Evolutionary conservation across 2,113 vertebrate genomes (phyloP).

Genomic region (Brienomyrus brachyistius): DNA sequence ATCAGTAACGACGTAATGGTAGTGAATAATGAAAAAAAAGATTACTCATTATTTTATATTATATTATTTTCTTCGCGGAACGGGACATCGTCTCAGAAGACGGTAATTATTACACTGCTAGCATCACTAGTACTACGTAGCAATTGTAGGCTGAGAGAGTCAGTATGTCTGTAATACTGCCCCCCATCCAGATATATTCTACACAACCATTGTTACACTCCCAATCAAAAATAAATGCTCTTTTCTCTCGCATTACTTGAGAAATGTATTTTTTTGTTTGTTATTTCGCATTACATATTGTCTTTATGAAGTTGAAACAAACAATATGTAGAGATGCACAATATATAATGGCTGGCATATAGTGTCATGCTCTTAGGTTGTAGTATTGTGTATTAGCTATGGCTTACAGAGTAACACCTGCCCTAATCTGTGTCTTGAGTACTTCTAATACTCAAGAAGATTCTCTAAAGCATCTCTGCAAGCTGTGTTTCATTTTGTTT

Average conservation of each 20-base stretch:
- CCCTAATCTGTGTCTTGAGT: background rate
- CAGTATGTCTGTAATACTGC: background rate
- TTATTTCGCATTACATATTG: background rate
- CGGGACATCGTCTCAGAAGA: background rate
- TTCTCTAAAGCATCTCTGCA: too few relatives aligned
- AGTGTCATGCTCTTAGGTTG: background rate
- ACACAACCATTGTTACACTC: background rate
- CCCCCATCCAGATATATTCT: background rate
- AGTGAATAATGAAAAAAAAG: background rate
- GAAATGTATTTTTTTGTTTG: background rate
- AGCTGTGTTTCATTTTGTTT: too few relatives aligned
- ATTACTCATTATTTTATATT: background rate
- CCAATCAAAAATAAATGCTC: background rate
- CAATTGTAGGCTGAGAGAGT: background rate
- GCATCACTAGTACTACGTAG: background rate
- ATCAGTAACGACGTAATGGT: background rate
- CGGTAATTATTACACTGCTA: background rate
- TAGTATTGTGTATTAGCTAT: background rate
- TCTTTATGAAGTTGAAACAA: background rate
- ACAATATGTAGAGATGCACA: background rate
- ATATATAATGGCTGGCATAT: background rate
- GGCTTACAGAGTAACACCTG: background rate
- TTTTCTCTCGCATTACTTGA: background rate
- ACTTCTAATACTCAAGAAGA: too few relatives aligned
- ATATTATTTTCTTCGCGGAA: background rate